Evolutionary conservation across 37 sponge, comb jelly and placozoan species (phyloP).

Genomic region (Aplysina aerophoba): DNA sequence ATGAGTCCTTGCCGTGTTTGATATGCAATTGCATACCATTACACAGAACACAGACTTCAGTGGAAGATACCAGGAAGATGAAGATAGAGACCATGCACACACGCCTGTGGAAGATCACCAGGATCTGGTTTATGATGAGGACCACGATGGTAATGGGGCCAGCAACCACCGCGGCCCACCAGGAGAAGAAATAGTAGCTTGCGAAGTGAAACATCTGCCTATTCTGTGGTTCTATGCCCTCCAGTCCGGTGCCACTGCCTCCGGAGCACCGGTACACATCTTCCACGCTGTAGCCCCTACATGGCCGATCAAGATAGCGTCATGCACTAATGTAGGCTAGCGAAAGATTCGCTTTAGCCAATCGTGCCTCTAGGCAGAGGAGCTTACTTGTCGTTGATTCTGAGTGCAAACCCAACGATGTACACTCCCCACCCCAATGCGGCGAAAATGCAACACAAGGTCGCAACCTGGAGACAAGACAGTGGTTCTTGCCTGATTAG

Average conservation of each 20-base stretch:
- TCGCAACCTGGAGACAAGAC: background rate
- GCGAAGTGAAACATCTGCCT: slow-evolving; percentile 15
- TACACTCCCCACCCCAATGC: slow-evolving; percentile 22
- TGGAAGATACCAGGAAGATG: slow-evolving; percentile 22
- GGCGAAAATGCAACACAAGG: background rate
- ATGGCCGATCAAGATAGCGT: background rate
- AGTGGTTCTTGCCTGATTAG: too few species aligned
- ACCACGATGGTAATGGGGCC: slow-evolving; percentile 24
- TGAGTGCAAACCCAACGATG: slow-evolving; percentile 13
- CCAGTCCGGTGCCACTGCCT: background rate
- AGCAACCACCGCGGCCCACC: slow-evolving; percentile 29
- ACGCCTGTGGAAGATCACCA: slow-evolving; percentile 6
- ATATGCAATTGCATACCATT: too few species aligned
- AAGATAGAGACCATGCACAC: background rate
- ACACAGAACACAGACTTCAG: too few species aligned
- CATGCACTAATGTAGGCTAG: too few species aligned
- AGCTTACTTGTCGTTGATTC: slow-evolving; percentile 28
- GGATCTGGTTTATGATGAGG: slow-evolving; percentile 32
- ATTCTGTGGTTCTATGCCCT: background rate
- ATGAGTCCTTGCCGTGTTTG: too few species aligned
- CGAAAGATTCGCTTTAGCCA: too few species aligned
- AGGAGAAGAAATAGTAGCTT: slow-evolving; percentile 5
- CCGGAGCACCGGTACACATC: background rate
- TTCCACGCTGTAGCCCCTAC: background rate
- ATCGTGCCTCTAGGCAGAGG: too few species aligned